Evolutionary conservation across 2,113 vertebrate species (phyloP).

Genomic region (Actenoides hombroni): DNA sequence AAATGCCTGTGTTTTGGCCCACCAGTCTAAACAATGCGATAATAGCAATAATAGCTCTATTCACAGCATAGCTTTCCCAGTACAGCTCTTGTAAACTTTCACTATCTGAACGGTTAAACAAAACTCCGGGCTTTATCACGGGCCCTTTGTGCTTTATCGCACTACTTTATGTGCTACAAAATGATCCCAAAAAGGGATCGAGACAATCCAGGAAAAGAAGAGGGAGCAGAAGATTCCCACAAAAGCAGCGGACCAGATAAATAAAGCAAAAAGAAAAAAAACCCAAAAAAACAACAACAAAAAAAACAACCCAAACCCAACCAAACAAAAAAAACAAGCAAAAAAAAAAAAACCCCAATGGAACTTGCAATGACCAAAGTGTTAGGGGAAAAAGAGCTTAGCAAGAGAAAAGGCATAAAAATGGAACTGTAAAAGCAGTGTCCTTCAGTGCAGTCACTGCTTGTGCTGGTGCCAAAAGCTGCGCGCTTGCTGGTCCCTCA

Average conservation of each 20-base stretch:
- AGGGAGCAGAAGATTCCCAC: not conserved
- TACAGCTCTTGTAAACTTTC: conserved; percentile 42
- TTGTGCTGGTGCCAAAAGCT: not conserved
- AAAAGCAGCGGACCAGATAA: not conserved
- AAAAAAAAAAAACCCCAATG: not conserved
- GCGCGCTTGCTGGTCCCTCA: not conserved
- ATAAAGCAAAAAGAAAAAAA: not conserved
- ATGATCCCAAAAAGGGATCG: not conserved
- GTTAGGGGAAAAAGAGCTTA: not conserved
- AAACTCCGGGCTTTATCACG: not conserved
- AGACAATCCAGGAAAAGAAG: not conserved
- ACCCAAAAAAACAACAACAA: too few species aligned
- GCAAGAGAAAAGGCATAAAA: not conserved
- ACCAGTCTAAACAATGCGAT: not conserved
- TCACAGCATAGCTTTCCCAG: conserved; percentile 3
- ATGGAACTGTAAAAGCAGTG: not conserved
- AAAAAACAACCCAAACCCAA: too few species aligned
- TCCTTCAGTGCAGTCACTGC: not conserved
- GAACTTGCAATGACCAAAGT: accelerated
- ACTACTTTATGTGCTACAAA: not conserved
- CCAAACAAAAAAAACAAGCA: not conserved
- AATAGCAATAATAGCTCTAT: not conserved
- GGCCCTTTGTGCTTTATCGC: conserved; percentile 19
- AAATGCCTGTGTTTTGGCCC: not conserved
- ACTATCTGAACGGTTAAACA: conserved; percentile 15